phyloP scores from a whole-genome alignment of 2,888 invertebrate genomes.

The Sylvicola fuscatus region DNA sequence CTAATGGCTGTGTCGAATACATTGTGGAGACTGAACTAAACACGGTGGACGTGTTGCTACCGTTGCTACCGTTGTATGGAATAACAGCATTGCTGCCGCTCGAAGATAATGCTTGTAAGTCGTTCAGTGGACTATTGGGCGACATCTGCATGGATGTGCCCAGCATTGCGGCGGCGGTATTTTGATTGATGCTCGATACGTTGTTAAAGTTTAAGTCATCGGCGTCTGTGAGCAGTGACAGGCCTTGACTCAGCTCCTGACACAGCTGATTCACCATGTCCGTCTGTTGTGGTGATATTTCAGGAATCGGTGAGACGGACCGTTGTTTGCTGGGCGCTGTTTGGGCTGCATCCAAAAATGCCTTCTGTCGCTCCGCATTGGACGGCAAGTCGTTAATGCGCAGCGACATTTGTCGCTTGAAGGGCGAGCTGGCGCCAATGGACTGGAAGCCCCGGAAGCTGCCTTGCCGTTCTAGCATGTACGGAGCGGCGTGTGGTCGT shows the following conservation, averaged over 20 bases:
- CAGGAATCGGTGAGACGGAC: conserved; percentile 56
- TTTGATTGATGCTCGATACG: conserved; percentile 32
- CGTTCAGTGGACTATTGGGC: conserved; percentile 8
- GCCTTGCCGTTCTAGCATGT: conserved; percentile 86
- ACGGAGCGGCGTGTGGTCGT: conserved; percentile 86
- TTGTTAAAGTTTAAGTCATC: conserved; percentile 35
- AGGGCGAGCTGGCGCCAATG: conserved; percentile 60
- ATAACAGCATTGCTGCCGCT: neutral
- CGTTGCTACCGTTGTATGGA: neutral
- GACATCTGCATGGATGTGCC: conserved; percentile 4
- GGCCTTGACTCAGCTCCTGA: conserved; percentile 51
- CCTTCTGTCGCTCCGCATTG: conserved; percentile 61
- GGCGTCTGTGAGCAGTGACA: conserved; percentile 38
- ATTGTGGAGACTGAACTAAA: conserved; percentile 3
- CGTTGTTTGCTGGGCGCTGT: conserved; percentile 9
- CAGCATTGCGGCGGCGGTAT: conserved; percentile 21
- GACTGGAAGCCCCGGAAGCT: conserved; percentile 83
- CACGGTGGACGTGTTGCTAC: neutral
- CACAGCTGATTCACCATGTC: conserved; percentile 51
- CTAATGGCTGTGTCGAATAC: conserved; percentile 11
- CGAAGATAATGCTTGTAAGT: conserved; percentile 10
- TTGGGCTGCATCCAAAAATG: conserved; percentile 18
- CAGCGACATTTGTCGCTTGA: conserved; percentile 89
- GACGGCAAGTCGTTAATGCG: conserved; percentile 90
- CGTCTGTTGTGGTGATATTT: conserved; percentile 38